Conservation (phyloP, 1,140 invertebrate species). For the Ceratina calcarata region DNA sequence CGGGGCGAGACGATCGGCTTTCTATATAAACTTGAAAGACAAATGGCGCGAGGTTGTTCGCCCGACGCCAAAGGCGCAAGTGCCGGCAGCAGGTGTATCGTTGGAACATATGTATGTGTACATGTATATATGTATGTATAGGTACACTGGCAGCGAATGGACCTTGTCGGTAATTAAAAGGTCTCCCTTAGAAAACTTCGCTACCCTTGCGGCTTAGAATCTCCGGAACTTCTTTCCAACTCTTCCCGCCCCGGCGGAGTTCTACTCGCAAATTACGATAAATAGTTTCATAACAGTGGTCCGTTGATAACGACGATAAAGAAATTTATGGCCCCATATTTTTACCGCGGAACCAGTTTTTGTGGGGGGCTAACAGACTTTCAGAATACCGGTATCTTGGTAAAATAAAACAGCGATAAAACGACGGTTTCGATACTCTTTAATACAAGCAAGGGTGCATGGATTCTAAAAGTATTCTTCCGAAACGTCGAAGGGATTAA, state of each 20-base stretch:
- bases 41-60: conserved; percentile 67
- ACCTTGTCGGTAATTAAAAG: conserved; percentile 73
- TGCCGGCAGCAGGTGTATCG: conserved; percentile 71
- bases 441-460: not conserved
- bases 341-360: not conserved
- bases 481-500: not conserved
- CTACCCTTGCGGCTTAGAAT: conserved; percentile 18
- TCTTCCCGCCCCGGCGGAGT: conserved; percentile 1
- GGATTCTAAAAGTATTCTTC: not conserved
- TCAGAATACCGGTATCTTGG: not conserved
- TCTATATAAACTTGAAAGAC: conserved; percentile 73
- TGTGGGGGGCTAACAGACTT: not conserved
- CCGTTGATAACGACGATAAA: conserved; percentile 25
- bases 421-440: not conserved
- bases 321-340: conserved; percentile 25
- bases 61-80: conserved; percentile 57
- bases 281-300: conserved; percentile 37
- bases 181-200: conserved; percentile 68
- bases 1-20: conserved; percentile 58
- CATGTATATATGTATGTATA: conserved; percentile 41
- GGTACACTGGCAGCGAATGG: conserved; percentile 59
- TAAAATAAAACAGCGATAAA: conserved; percentile 18
- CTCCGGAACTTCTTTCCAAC: conserved; percentile 31
- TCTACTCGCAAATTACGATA: conserved; percentile 37
- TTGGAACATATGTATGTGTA: conserved; percentile 27